phyloP scores from a whole-genome alignment of 2,888 invertebrate species.

The Heteropelma amictum region DNA sequence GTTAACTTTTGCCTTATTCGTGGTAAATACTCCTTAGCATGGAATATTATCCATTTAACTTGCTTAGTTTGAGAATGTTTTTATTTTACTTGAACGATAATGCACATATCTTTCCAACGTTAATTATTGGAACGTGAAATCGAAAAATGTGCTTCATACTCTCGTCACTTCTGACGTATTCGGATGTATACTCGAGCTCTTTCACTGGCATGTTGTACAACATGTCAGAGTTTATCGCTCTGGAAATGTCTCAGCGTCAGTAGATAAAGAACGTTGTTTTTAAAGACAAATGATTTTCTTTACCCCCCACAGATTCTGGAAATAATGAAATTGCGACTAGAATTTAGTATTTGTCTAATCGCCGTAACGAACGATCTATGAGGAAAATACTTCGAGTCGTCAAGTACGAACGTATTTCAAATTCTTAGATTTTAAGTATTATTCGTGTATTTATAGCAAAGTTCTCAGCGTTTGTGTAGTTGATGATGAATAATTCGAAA shows the following conservation, averaged over 20 bases:
- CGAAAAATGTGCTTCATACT: background rate
- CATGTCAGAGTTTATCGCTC: slow-evolving; percentile 52
- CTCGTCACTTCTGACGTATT: slow-evolving; percentile 5
- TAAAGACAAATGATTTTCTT: slow-evolving; percentile 3
- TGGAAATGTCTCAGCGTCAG: slow-evolving; percentile 37
- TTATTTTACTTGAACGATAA: background rate
- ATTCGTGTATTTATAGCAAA: background rate
- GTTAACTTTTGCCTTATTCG: too few relatives aligned
- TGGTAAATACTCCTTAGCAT: too few relatives aligned
- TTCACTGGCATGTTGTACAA: background rate
- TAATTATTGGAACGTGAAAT: background rate
- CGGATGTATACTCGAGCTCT: background rate
- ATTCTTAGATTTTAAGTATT: background rate
- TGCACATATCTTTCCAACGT: background rate
- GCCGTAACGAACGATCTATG: slow-evolving; percentile 57
- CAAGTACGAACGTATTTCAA: slow-evolving; percentile 61
- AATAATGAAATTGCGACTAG: slow-evolving; percentile 20
- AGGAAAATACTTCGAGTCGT: slow-evolving; percentile 57
- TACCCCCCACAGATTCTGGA: slow-evolving; percentile 9
- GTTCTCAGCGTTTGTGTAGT: background rate
- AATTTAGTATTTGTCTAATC: slow-evolving; percentile 55
- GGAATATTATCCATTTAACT: too few relatives aligned
- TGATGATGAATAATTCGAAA: too few relatives aligned
- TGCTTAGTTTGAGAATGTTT: too few relatives aligned
- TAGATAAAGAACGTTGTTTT: slow-evolving; percentile 28